These are phyloP conservation scores for Busseola fusca DNA, from an alignment of 2,888 invertebrate species.

Conservation along the genomic window DNA sequence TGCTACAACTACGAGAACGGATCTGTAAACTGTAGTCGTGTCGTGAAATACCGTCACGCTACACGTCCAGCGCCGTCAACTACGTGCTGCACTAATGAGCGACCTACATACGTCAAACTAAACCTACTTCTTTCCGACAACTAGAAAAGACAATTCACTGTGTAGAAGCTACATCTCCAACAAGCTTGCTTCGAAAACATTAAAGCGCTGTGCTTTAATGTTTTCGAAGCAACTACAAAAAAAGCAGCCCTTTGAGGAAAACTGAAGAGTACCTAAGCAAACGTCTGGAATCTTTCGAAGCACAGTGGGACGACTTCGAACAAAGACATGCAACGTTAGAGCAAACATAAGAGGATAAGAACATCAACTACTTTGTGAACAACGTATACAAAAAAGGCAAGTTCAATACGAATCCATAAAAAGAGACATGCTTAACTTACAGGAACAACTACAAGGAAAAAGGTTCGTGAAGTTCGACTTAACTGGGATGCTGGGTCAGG, in stretches of 20 bases:
- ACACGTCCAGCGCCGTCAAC: too few relatives aligned
- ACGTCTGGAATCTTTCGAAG: neutral
- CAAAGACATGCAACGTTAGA: too few relatives aligned
- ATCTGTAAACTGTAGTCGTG: constrained; percentile 1
- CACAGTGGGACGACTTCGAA: too few relatives aligned
- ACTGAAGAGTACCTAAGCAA: neutral
- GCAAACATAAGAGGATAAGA: too few relatives aligned
- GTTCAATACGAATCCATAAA: too few relatives aligned
- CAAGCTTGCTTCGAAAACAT: constrained; percentile 1
- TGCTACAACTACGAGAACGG: neutral
- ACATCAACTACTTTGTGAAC: too few relatives aligned
- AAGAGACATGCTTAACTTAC: constrained; percentile 5
- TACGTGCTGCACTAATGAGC: constrained; percentile 7
- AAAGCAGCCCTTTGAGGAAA: neutral
- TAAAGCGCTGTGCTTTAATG: neutral
- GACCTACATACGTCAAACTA: neutral
- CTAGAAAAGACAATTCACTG: neutral
- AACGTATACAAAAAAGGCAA: too few relatives aligned
- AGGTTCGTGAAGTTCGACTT: neutral
- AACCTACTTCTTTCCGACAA: neutral
- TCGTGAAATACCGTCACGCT: too few relatives aligned
- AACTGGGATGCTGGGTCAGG: constrained; percentile 1
- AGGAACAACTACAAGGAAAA: neutral
- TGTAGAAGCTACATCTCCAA: constrained; percentile 1
- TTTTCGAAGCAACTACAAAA: too few relatives aligned